Evolutionary conservation across 2,888 invertebrate species (phyloP), one percentile per base, ranked within the genome.

Genomic region (Drosophila borealis): DNA sequence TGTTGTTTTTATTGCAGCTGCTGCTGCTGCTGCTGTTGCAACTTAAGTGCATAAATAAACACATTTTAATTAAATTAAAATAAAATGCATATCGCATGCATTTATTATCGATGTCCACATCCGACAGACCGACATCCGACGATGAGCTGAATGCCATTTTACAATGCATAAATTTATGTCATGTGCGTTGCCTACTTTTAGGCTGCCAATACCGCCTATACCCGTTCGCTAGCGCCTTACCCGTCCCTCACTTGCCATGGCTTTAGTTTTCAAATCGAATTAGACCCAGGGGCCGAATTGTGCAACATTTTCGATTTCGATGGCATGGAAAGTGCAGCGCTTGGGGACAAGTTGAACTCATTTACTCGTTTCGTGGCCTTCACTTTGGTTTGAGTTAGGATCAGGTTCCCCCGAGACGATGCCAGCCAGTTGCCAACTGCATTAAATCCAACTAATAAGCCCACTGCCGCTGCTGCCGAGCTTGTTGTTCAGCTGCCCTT

Each of bases 1-100:
- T 68, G 56, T 29, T 61, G 33, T 21, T 51, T 29, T 8, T 29
- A 29, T 29, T 41, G 45, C 14, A 17, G 63, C 2, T 62, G 63
- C 8, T 70, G 63, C 10, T 59, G 50, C 3, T 49, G 51, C 13
- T 78, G 63, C 39, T 63, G 64, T 53, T 71, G 68, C 54, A 78
- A 72, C 82, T 83, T 85, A 83, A 84, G 83, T 88, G 85, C 83
- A 83, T 85, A 88, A 83, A 83, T 88, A 83, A 83, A 88, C 83
- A 85, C 80, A 85, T 83, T 83, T 83, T 85, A 83, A 88, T 88
- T 88, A 88, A 88, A 85, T 83, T 88, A 83, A 80, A 80, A 78
- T 85, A 82, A 73, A 81, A 87, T 78, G 80, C 65, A 72, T 76
- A 60, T 65, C 66, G 74, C 50, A 78, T 69, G 63, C 65, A 59